Evolutionary conservation across 2,797 vertebrate genomes (phyloP), one percentile per base, ranked within the genome.

Genomic region (Rhabdomys pumilio): DNA sequence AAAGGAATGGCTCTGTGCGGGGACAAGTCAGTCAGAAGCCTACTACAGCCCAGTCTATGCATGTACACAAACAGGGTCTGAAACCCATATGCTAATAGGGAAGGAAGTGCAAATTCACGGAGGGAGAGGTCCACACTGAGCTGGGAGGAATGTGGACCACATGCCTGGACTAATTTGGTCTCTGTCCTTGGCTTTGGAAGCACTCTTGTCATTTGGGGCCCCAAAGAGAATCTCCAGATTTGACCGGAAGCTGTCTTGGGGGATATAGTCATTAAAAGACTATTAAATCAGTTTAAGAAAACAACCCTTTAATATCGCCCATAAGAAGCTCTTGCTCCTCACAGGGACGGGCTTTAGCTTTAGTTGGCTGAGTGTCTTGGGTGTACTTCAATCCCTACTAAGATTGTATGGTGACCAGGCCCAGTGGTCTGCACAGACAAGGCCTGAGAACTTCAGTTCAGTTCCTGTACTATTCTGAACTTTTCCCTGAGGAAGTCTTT

Each of bases 401-500:
- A 90, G 44, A 96, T 91, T 95, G 94, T 90, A 72, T 53, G 84
- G 93, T 8, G 15, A 79, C 14, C 44, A 83, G 44, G 80, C 91
- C 85, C 77, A 88, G 76, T 89, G 77, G 91, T 24, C 61, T 72
- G 50, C 34, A 89, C 41, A 67, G 93, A 89, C 89, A 96, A 85
- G 73, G 34, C 84, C 92, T 84, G 72, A 80, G 69, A 95, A 95
- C 77, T 73, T 96, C 63, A 77, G 50, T 82, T 94, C 47, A 83
- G 6, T 83, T 38, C n/a, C 31, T 72, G 63, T 0, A 79, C 11
- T 50, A 91, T 63, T 88, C 44, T 77, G 34, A 41, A 53, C 93
- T 90, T 90, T 94, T 86, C 93, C 85, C 72, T 31, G 41, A 94
- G n/a, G 91, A 59, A 41, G 11, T 85, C 67, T 91, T 93, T 93